Evolutionary conservation across 37 sponge, comb jelly and placozoan species (phyloP).

Genomic region (Hormiphora californensis): DNA sequence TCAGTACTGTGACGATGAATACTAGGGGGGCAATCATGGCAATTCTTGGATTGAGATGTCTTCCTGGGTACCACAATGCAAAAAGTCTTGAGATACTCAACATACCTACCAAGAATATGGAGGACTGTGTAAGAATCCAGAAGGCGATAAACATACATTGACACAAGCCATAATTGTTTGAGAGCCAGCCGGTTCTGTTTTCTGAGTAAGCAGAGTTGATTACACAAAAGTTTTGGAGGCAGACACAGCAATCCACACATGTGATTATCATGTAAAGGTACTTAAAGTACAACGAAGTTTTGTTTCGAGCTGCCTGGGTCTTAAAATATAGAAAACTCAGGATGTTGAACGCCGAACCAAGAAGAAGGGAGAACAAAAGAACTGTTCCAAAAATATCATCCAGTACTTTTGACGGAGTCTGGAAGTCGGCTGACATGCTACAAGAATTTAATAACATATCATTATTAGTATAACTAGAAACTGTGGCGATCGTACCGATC

Average conservation of each 20-base stretch:
- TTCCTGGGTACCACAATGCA: neutral
- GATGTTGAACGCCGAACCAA: neutral
- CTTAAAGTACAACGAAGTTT: neutral
- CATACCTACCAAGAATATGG: constrained; percentile 10
- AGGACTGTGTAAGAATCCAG: neutral
- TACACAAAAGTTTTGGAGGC: neutral
- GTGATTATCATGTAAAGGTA: constrained; percentile 30
- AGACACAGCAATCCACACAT: neutral
- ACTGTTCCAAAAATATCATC: neutral
- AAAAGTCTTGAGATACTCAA: constrained; percentile 15
- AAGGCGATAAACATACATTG: neutral
- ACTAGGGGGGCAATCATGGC: neutral
- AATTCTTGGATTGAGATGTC: neutral
- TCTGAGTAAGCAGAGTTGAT: neutral
- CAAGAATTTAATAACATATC: too few species aligned
- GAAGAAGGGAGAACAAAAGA: neutral
- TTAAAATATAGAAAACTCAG: neutral
- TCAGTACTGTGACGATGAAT: neutral
- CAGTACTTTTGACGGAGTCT: too few species aligned
- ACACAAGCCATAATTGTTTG: neutral
- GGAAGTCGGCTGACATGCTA: too few species aligned
- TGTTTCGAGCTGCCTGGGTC: neutral
- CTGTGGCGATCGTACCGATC: too few species aligned
- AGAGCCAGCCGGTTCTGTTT: neutral
- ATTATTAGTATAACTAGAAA: too few species aligned